phyloP scores from a whole-genome alignment of 2,888 invertebrate genomes.

The Eupithecia abbreviata region DNA sequence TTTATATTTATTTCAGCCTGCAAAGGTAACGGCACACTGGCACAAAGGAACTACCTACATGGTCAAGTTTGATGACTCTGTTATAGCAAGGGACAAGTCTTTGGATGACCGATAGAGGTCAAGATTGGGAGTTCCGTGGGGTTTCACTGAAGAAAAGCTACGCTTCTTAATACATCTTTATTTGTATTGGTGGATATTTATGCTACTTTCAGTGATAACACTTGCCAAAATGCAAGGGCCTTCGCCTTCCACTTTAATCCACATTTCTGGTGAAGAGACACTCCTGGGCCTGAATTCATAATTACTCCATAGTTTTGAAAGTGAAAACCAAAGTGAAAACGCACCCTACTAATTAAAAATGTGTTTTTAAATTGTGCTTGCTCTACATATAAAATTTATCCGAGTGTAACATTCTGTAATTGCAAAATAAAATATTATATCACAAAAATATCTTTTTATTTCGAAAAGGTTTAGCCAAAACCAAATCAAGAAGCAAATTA shows the following conservation, averaged over 20 bases:
- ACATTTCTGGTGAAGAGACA: neutral
- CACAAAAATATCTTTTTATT: neutral
- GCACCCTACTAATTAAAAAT: neutral
- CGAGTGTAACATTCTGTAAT: neutral
- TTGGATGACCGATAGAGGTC: slow-evolving; percentile 90
- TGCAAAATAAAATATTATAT: neutral
- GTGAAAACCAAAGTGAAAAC: neutral
- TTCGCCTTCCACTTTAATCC: neutral
- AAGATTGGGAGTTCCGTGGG: neutral
- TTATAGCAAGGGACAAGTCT: slow-evolving; percentile 94
- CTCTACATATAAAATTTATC: neutral
- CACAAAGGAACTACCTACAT: slow-evolving; percentile 99
- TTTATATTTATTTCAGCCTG: slow-evolving; percentile 88
- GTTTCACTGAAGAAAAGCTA: neutral
- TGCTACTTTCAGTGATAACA: neutral
- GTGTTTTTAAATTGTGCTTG: neutral
- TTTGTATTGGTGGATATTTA: neutral
- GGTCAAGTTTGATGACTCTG: slow-evolving; percentile 98
- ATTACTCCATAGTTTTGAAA: neutral
- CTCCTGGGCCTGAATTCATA: neutral
- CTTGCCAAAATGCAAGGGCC: neutral
- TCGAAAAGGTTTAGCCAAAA: neutral
- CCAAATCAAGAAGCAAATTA: neutral
- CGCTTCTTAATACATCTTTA: neutral
- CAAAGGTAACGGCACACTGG: slow-evolving; percentile 99